Percentiles rank a stretch among this genome's conserved stretches.
These are phyloP conservation scores for Melanotaenia trifasciata DNA, from an alignment of 2,797 vertebrate species.

Conservation along the genomic window DNA sequence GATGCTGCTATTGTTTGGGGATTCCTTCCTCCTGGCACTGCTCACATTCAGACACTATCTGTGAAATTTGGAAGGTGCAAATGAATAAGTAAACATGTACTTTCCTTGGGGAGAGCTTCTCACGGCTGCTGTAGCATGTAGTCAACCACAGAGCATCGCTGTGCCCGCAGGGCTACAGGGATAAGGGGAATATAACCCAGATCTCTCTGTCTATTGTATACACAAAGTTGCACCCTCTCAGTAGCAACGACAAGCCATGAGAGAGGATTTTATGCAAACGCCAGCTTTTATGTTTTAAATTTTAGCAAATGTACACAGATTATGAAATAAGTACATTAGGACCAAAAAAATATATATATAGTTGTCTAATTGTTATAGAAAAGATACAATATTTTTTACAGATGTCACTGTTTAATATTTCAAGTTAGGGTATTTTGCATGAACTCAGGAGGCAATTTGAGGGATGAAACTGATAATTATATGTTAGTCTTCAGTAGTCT, in stretches of 20 bases:
- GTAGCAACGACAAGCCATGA: conserved; percentile 22
- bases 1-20: conserved; percentile 62
- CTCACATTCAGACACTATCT: conserved; percentile 65
- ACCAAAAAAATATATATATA: neutral
- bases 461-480: conserved; percentile 1
- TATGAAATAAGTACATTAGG: neutral
- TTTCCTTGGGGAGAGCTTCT: conserved; percentile 81
- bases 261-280: conserved; percentile 7
- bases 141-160: conserved; percentile 74
- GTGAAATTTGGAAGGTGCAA: conserved; percentile 82
- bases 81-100: conserved; percentile 84
- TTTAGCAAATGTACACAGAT: neutral
- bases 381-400: neutral
- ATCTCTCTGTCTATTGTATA: conserved; percentile 69
- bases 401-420: conserved; percentile 3
- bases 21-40: conserved; percentile 70
- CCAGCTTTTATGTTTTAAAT: neutral
- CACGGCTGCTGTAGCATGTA: conserved; percentile 79
- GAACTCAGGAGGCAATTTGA: neutral
- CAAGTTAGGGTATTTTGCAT: conserved; percentile 1
- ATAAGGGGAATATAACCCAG: conserved; percentile 69
- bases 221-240: conserved; percentile 48
- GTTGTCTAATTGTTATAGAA: neutral
- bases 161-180: conserved; percentile 77
- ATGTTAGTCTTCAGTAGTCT: conserved; percentile 4